These are phyloP conservation scores for Valencia hispanica DNA, from an alignment of 2,797 vertebrate species.

Conservation along the genomic window DNA sequence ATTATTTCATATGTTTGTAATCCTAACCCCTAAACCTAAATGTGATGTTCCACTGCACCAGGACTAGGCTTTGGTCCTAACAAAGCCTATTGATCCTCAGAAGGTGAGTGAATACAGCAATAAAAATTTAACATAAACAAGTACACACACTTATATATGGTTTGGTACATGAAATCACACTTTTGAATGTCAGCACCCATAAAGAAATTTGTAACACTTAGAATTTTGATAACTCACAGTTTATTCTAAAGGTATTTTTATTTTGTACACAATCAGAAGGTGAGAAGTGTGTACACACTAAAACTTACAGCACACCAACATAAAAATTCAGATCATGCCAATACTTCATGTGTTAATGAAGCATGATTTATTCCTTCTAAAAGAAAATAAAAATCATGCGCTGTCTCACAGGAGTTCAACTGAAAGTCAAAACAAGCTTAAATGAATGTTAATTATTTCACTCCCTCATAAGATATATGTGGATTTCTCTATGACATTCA, in stretches of 20 bases:
- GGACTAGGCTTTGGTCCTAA: neutral
- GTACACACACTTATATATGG: neutral
- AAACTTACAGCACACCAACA: neutral
- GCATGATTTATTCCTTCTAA: slow-evolving; percentile 30
- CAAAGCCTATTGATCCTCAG: neutral
- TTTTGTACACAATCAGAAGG: slow-evolving; percentile 15
- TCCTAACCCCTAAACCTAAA: neutral
- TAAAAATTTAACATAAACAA: no score
- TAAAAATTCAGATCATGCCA: slow-evolving; percentile 5
- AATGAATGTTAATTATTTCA: slow-evolving; percentile 46
- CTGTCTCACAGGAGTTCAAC: slow-evolving; percentile 19
- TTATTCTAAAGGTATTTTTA: slow-evolving; percentile 23
- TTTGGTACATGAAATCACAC: slow-evolving; percentile 12
- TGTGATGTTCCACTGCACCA: neutral
- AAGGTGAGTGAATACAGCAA: no score
- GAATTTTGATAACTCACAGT: slow-evolving; percentile 14
- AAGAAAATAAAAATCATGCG: slow-evolving; percentile 40
- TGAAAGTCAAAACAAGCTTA: slow-evolving; percentile 43
- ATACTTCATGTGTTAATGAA: slow-evolving; percentile 21
- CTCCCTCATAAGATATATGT: slow-evolving; percentile 20
- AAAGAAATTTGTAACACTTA: slow-evolving; percentile 15
- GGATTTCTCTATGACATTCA: slow-evolving; percentile 35
- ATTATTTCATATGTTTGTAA: neutral
- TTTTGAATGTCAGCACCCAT: slow-evolving; percentile 11
- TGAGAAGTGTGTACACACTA: slow-evolving; percentile 9